Base-by-base conservation (phyloP, 2,113 vertebrate genomes). In the Fukomys damarensis region DNA sequence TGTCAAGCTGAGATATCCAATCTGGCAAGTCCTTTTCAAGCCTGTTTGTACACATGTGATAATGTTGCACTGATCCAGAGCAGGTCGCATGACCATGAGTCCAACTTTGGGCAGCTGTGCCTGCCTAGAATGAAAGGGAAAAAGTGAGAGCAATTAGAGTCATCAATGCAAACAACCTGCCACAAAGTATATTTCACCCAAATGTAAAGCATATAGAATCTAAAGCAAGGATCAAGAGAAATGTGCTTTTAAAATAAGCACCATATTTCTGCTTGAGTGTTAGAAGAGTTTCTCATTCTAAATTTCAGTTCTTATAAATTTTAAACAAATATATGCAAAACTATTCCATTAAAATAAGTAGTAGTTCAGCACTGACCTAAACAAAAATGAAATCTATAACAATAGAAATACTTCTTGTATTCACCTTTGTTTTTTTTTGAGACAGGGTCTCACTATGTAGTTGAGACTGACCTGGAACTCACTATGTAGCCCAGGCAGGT, bases 271-370 rank as follows among this genome's bases (percentile, higher is more conserved):
- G 4, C 22, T 65, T 59, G 49, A 7, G 2, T 61, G 26, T 68
- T 12, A 35, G 20, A 94, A 49, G 14, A 85, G 7, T 70, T 86
- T 89, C 54, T 93, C n/a, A 26, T 85, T 80, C 41, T 65, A 12
- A 46, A 14, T 91, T 92, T 79, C 82, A 85, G 63, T 93, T 66
- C 43, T 20, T 79, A 46, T 72, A 70, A 49, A 88, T 58, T 89
- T 93, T 76, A 85, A 76, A 81, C 9, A 66, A 96, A 83, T 58
- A 61, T 81, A 76, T 93, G 35, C 3, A 85, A 80, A 96, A 68
- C 28, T 65, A 19, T 65, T 89, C 74, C 82, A 70, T 14, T 76
- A 89, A 95, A 96, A 56, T 74, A 61, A 88, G 14, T 89, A 74
- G 56, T 52, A 66, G 17, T 43, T 86, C 41, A 86, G 54, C 32